Evolutionary conservation across 2,888 invertebrate species (phyloP).

Genomic region (Anthophora plumipes): DNA sequence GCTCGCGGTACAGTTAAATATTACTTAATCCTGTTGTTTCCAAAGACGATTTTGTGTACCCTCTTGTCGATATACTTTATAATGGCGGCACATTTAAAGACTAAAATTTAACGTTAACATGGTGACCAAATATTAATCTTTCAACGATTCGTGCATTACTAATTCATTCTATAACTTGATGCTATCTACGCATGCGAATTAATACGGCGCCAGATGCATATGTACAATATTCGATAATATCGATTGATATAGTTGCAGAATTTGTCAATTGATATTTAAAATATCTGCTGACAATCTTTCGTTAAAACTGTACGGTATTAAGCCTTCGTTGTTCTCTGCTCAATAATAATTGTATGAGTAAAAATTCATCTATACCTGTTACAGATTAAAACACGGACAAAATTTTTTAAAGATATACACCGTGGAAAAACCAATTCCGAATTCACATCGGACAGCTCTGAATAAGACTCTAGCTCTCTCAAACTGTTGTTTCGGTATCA

Average conservation of each 20-base stretch:
- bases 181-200: not conserved
- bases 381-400: too few species aligned
- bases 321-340: too few species aligned
- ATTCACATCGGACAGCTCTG: too few species aligned
- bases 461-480: too few species aligned
- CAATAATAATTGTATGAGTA: too few species aligned
- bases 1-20: not conserved
- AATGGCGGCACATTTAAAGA: slow-evolving; percentile 24
- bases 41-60: not conserved
- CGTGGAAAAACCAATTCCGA: too few species aligned
- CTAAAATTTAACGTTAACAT: not conserved
- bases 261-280: too few species aligned
- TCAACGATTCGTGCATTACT: not conserved
- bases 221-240: not conserved
- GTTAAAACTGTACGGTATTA: too few species aligned
- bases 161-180: not conserved
- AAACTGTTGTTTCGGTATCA: too few species aligned
- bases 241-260: not conserved
- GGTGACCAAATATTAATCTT: not conserved
- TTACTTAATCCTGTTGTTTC: not conserved
- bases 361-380: too few species aligned
- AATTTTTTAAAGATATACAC: too few species aligned
- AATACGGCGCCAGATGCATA: not conserved
- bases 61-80: not conserved
- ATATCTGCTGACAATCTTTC: too few species aligned